phyloP scores from a whole-genome alignment of 2,113 vertebrate genomes.

The Aphyosemion australe region DNA sequence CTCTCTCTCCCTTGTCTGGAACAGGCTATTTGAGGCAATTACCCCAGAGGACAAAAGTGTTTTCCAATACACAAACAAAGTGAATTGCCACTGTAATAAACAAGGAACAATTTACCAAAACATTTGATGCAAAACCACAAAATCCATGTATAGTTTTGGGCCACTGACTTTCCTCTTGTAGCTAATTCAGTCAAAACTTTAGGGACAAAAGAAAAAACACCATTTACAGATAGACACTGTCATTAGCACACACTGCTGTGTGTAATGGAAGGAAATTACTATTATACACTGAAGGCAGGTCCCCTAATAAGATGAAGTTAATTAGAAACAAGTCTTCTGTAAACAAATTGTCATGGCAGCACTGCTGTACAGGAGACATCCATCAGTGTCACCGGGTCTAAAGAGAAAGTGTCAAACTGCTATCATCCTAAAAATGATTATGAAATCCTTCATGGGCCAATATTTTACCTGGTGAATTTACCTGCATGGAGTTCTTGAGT shows the following conservation, averaged over 20 bases:
- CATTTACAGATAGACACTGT: slow-evolving; percentile 2
- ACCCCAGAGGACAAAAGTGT: slow-evolving; percentile 42
- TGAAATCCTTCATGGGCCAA: slow-evolving; percentile 24
- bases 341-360: slow-evolving; percentile 22
- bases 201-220: slow-evolving; percentile 9
- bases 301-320: slow-evolving; percentile 35
- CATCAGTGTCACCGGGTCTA: slow-evolving; percentile 13
- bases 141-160: slow-evolving; percentile 27
- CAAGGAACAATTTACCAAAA: slow-evolving; percentile 60
- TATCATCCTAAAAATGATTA: slow-evolving; percentile 21
- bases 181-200: slow-evolving; percentile 18
- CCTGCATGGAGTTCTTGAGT: slow-evolving; percentile 38
- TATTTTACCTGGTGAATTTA: slow-evolving; percentile 45
- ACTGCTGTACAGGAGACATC: not conserved
- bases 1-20: slow-evolving; percentile 22
- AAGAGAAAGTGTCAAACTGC: slow-evolving; percentile 12
- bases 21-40: slow-evolving; percentile 62
- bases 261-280: slow-evolving; percentile 22
- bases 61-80: slow-evolving; percentile 60
- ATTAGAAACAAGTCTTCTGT: slow-evolving; percentile 35
- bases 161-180: slow-evolving; percentile 11
- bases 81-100: slow-evolving; percentile 53
- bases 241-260: not conserved
- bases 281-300: slow-evolving; percentile 11
- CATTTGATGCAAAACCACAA: slow-evolving; percentile 56